Evolutionary conservation across 2,888 invertebrate species (phyloP), one percentile per base, ranked within the genome.

Genomic region (Trichogramma evanescens): DNA sequence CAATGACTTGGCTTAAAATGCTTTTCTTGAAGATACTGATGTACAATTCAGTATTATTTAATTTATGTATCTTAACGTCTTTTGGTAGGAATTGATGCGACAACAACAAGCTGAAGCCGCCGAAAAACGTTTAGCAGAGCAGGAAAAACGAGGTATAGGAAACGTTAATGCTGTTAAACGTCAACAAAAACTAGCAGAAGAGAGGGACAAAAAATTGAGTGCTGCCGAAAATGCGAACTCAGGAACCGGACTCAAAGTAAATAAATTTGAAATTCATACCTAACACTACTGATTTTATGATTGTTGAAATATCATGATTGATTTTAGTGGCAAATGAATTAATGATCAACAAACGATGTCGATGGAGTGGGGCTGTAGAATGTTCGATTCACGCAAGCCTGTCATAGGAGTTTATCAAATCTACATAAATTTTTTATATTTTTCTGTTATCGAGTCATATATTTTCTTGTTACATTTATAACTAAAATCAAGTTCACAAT

Each of bases 31-130:
- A 26, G 26, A 26, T 39, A 49, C 6, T 45, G 44, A 4, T 39
- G 9, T 13, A 43, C 26, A 38, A 54, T 42, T 43, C n/a, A 45
- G 9, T 42, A 41, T 60, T 41, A 6, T 13, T n/a, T 8, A 49
- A 6, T 54, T 13, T 44, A 6, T 45, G 5, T 53, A 49, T 41
- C 49, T 48, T 50, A 50, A 43, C 5, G 6, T 45, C 39, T 55
- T 66, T 50, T 64, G 64, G 7, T 64, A 88, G 87, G 87, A 87
- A 72, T 83, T 83, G 6, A 82, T 87, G 54, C 81, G 88, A 42
- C 81, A 81, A 13, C 85, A 86, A 70, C 85, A 84, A 68, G 80
- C 82, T 5, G 87, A 87, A 67, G 89, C 89, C 1, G 89, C 88
- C 0, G 88, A 89, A 73, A 81, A 80, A 52, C 81, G 89, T 2